Conservation (phyloP, 1,140 invertebrate species). For the Microplitis mediator region DNA sequence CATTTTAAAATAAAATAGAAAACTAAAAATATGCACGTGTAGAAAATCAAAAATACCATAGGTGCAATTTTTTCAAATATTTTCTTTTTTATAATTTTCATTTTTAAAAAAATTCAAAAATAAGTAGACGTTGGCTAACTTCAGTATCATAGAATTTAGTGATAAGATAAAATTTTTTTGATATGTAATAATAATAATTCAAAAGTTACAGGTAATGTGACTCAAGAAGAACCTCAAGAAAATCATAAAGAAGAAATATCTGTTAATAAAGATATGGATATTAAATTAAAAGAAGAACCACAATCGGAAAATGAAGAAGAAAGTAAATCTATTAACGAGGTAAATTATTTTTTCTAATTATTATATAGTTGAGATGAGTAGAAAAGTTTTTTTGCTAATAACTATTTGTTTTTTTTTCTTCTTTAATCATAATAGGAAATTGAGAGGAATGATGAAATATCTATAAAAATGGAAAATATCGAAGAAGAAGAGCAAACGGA, state of each 20-base stretch:
- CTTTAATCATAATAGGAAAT: background rate
- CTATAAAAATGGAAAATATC: slow-evolving; percentile 42
- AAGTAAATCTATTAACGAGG: slow-evolving; percentile 33
- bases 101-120: too few species aligned
- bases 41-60: too few species aligned
- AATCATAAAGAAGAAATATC: slow-evolving; percentile 42
- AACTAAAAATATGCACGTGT: too few species aligned
- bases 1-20: too few species aligned
- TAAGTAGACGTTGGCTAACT: too few species aligned
- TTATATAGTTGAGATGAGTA: background rate
- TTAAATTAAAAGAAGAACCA: slow-evolving; percentile 27
- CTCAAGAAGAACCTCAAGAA: slow-evolving; percentile 46
- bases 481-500: slow-evolving; percentile 38
- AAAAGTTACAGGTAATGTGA: slow-evolving; percentile 34
- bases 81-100: too few species aligned
- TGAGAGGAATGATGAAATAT: slow-evolving; percentile 37
- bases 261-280: slow-evolving; percentile 38
- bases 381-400: background rate
- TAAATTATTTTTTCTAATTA: background rate
- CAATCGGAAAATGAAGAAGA: slow-evolving; percentile 24
- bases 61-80: too few species aligned
- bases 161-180: background rate
- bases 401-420: background rate
- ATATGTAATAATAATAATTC: slow-evolving; percentile 2
- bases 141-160: background rate